Evolutionary conservation across 1,140 invertebrate species (phyloP).

Genomic region (Eciton burchellii): DNA sequence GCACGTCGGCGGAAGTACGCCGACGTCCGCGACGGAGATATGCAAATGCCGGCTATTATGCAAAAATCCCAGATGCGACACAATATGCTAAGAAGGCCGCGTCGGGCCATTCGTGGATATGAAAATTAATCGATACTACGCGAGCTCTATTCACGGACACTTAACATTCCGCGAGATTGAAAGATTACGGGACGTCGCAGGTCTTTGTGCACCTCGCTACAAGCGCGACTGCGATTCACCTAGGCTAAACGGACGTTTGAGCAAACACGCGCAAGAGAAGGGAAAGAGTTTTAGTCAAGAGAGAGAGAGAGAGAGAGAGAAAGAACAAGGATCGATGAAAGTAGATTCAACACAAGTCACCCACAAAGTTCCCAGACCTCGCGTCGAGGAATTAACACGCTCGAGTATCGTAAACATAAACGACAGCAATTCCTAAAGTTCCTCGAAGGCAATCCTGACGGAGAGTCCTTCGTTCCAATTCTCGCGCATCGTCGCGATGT

Average conservation of each 20-base stretch:
- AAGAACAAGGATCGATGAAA: too few species aligned
- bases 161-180: slow-evolving; percentile 38
- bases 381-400: too few species aligned
- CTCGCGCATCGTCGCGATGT: too few species aligned
- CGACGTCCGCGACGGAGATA: slow-evolving; percentile 42
- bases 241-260: not conserved
- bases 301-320: too few species aligned
- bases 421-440: too few species aligned
- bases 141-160: slow-evolving; percentile 6
- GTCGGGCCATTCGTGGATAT: slow-evolving; percentile 47
- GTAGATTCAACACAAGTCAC: too few species aligned
- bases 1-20: slow-evolving; percentile 18
- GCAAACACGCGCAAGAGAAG: not conserved
- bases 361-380: too few species aligned
- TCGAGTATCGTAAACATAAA: too few species aligned
- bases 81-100: slow-evolving; percentile 65
- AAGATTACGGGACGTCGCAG: slow-evolving; percentile 23
- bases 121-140: slow-evolving; percentile 67
- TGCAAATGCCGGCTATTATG: slow-evolving; percentile 66
- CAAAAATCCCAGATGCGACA: slow-evolving; percentile 63
- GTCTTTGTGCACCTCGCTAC: slow-evolving; percentile 20
- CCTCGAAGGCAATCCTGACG: too few species aligned
- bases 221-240: not conserved
- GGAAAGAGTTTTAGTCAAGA: not conserved
- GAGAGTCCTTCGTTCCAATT: too few species aligned